Evolutionary conservation across 2,888 invertebrate genomes (phyloP).

Genomic region (Latrodectus elegans): DNA sequence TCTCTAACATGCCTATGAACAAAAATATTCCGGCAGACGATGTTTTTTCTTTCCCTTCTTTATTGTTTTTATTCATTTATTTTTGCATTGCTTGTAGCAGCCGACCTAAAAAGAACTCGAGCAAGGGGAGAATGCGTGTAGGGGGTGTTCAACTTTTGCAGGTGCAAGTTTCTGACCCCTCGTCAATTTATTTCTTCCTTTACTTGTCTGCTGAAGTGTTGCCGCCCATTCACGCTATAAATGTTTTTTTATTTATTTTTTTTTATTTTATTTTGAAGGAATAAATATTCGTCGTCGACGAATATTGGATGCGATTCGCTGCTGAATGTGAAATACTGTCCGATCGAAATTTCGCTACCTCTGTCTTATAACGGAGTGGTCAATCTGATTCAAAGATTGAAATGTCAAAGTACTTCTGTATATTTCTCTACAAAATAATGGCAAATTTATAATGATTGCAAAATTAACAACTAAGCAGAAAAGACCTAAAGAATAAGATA

Average conservation of each 20-base stretch:
- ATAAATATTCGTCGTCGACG: conserved; percentile 9
- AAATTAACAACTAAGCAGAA: too few relatives aligned
- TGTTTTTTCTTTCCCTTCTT: conserved; percentile 13
- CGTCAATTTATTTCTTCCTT: conserved; percentile 48
- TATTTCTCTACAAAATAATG: too few relatives aligned
- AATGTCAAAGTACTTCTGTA: too few relatives aligned
- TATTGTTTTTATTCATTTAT: not conserved
- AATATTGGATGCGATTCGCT: too few relatives aligned
- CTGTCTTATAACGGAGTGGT: too few relatives aligned
- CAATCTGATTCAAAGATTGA: too few relatives aligned
- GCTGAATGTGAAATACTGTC: too few relatives aligned
- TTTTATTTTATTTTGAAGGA: conserved; percentile 7
- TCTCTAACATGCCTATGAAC: conserved; percentile 47
- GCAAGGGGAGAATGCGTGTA: conserved; percentile 6
- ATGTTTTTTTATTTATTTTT: conserved; percentile 2
- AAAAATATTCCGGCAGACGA: conserved; percentile 46
- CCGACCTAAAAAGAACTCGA: too few relatives aligned
- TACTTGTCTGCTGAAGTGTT: conserved; percentile 57
- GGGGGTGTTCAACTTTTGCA: conserved; percentile 46
- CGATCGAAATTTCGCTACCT: too few relatives aligned
- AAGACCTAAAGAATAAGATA: too few relatives aligned
- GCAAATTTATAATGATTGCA: too few relatives aligned
- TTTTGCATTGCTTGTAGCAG: not conserved
- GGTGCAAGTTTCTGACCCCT: conserved; percentile 63
- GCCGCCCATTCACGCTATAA: conserved; percentile 47